Percentiles rank a stretch among this genome's conserved stretches.
Conservation (phyloP, 2,797 vertebrate species). For the Protonibea diacanthus region DNA sequence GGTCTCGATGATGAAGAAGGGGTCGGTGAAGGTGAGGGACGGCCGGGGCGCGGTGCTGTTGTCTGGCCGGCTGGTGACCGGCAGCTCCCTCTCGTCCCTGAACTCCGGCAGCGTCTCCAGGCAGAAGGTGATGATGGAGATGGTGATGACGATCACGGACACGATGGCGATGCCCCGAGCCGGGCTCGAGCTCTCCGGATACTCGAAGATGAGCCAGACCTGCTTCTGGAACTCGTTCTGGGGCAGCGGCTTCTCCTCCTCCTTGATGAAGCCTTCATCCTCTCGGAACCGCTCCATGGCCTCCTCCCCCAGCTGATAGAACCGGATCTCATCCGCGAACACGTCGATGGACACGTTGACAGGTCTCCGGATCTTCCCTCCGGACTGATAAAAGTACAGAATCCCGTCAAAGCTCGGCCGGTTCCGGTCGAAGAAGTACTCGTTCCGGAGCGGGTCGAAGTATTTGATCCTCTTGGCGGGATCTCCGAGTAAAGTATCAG, state of each 20-base stretch:
- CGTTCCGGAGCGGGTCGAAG: slow-evolving; percentile 96
- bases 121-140: slow-evolving; percentile 98
- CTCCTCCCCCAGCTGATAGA: slow-evolving; percentile 95
- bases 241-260: slow-evolving; percentile 94
- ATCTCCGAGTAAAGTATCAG: slow-evolving; percentile 93
- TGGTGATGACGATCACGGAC: slow-evolving; percentile 95
- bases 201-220: slow-evolving; percentile 99
- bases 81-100: slow-evolving; percentile 92
- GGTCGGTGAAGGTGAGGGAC: slow-evolving; percentile 90
- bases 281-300: slow-evolving; percentile 95
- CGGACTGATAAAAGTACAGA: slow-evolving; percentile 96
- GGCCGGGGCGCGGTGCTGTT: slow-evolving; percentile 83
- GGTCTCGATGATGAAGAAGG: slow-evolving; percentile 97
- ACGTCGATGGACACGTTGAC: slow-evolving; percentile 97
- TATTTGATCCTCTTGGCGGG: slow-evolving; percentile 93
- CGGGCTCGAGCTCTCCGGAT: slow-evolving; percentile 94
- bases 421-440: slow-evolving; percentile 98
- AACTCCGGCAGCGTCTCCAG: slow-evolving; percentile 97
- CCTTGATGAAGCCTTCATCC: slow-evolving; percentile 95
- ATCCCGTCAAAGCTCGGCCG: slow-evolving; percentile 96
- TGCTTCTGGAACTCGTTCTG: slow-evolving; percentile 94
- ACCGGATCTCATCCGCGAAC: slow-evolving; percentile 95
- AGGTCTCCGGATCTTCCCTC: slow-evolving; percentile 93
- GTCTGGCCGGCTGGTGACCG: slow-evolving; percentile 75
- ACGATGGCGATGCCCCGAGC: slow-evolving; percentile 96